Evolutionary conservation across 2,888 invertebrate genomes (phyloP), one percentile per base, ranked within the genome.

Genomic region (Pterostichus madidus): DNA sequence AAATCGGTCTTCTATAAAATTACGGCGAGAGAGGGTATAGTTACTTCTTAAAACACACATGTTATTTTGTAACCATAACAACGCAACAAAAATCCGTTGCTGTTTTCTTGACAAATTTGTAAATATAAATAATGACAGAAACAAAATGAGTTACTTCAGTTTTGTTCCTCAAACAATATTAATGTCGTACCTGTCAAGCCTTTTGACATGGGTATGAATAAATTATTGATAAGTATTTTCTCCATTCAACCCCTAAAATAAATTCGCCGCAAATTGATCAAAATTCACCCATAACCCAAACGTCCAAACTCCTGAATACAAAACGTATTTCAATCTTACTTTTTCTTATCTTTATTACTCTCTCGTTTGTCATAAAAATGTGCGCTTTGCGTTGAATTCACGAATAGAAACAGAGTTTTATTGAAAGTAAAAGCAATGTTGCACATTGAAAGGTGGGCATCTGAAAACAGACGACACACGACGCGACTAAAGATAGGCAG

Each of bases 351-450:
- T 49, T 49, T 49, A 49, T 49, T 10, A 49, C 49, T 1, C 49
- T 49, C 49, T 10, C 49, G 11, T 49, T 49, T 49, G 49, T 49
- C 49, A 49, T 49, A 49, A 49, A 49, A 49, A 49, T 49, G 49
- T 10, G 49, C 10, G 49, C 49, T 49, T 49, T 49, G 49, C 49
- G 3, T 49, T 1, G 49, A 0, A 5, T 49, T 49, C 39, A n/a
- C 5, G 49, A 49, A n/a, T 10, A 49, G 49, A 1, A 13, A 49
- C 10, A 49, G 49, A 10, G 49, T 49, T 49, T 49, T 49, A 49
- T 49, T 49, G 49, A 49, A 49, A 49, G 49, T 49, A 49, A 49
- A 49, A 49, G 49, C 8, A 49, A 49, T 49, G 49, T 49, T 49
- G 49, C 49, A 49, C 49, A 49, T 49, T 49, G 49, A 49, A 49